Conservation (phyloP, 23 tunicate species). For the Halocynthia roretzi region DNA sequence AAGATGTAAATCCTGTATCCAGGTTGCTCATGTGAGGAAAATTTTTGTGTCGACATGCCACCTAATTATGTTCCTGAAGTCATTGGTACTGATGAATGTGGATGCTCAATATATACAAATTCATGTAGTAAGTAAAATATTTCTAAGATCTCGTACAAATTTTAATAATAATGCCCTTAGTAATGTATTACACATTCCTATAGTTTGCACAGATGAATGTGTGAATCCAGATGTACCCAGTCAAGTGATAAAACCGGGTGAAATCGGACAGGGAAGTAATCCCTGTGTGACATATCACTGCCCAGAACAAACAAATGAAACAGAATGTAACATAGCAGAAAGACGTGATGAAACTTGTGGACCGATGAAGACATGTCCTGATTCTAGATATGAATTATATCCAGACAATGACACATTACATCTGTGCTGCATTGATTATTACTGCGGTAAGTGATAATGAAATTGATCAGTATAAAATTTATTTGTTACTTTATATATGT, state of each 20-base stretch:
- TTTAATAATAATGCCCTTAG: background rate
- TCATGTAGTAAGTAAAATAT: background rate
- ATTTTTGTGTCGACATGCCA: background rate
- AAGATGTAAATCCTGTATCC: too few species aligned
- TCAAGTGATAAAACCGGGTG: background rate
- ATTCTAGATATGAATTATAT: slow-evolving; percentile 2
- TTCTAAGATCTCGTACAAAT: background rate
- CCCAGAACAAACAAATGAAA: background rate
- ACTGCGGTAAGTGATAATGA: slow-evolving; percentile 13
- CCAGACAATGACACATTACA: background rate
- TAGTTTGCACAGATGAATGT: slow-evolving; percentile 8
- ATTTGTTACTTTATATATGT: background rate
- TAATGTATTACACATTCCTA: background rate
- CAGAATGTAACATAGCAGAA: background rate
- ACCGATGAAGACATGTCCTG: slow-evolving; percentile 7
- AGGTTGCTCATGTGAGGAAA: background rate
- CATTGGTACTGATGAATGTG: slow-evolving; percentile 2
- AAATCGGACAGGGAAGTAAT: background rate
- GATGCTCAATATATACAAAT: background rate
- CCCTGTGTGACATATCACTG: slow-evolving; percentile 1
- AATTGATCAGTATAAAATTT: background rate
- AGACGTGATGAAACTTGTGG: background rate
- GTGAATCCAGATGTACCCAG: background rate
- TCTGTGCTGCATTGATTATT: slow-evolving; percentile 14
- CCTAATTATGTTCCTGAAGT: background rate